These are phyloP conservation scores for Scaptomyza polygonia DNA, from an alignment of 2,888 invertebrate species.

Conservation along the genomic window DNA sequence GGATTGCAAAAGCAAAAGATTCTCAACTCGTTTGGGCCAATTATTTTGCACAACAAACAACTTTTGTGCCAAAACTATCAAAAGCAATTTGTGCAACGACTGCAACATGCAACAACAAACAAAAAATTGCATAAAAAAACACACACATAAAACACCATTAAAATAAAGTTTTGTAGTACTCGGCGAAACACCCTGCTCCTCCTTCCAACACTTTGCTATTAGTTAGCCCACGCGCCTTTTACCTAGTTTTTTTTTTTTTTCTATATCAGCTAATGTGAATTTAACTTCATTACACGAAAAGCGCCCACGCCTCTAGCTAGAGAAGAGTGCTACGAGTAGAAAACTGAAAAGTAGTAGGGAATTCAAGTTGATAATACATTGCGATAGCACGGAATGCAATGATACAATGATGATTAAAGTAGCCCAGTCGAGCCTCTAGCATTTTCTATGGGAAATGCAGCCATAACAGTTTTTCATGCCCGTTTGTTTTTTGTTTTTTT, in stretches of 20 bases:
- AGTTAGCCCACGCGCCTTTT: background rate
- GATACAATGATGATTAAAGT: slow-evolving; percentile 47
- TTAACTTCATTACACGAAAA: slow-evolving; percentile 63
- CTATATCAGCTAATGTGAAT: background rate
- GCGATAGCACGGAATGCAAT: slow-evolving; percentile 44
- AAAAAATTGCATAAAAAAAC: slow-evolving; percentile 25
- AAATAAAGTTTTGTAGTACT: slow-evolving; percentile 32
- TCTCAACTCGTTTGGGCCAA: slow-evolving; percentile 57
- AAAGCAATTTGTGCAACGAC: slow-evolving; percentile 31
- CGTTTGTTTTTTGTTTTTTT: too few species aligned
- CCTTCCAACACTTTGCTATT: background rate
- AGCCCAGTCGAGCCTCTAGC: background rate
- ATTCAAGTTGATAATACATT: slow-evolving; percentile 33
- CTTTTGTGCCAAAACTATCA: slow-evolving; percentile 38
- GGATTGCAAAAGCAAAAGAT: slow-evolving; percentile 13
- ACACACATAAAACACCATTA: slow-evolving; percentile 68
- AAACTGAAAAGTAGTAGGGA: slow-evolving; percentile 22
- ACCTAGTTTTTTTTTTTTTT: background rate
- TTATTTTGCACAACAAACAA: slow-evolving; percentile 64
- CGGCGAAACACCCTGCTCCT: background rate
- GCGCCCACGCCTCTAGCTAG: slow-evolving; percentile 58
- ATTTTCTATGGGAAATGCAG: slow-evolving; percentile 24
- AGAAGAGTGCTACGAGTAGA: background rate
- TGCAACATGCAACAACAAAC: slow-evolving; percentile 44
- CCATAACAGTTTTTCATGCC: slow-evolving; percentile 36